These are phyloP conservation scores for Noctua comes DNA, from an alignment of 2,888 invertebrate genomes.

Conservation along the genomic window DNA sequence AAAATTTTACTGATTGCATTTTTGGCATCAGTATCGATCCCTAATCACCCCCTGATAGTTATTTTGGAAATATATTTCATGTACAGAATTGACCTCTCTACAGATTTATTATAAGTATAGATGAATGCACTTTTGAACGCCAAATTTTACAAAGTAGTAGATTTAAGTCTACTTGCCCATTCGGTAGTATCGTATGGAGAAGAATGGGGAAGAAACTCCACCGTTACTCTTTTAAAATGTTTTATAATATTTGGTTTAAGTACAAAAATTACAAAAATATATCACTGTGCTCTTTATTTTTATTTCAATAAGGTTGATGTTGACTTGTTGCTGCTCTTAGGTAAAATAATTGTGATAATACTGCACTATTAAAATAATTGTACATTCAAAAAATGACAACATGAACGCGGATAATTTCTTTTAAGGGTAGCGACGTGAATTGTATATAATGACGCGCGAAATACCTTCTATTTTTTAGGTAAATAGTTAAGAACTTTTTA, in stretches of 20 bases:
- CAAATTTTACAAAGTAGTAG: not conserved
- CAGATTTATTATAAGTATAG: too few species aligned
- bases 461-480: not conserved
- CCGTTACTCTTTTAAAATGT: not conserved
- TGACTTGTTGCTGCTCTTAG: not conserved
- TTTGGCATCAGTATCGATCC: too few species aligned
- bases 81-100: too few species aligned
- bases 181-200: not conserved
- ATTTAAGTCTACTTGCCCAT: not conserved
- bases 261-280: not conserved
- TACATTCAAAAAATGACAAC: constrained; percentile 19
- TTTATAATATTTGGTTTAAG: not conserved
- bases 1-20: too few species aligned
- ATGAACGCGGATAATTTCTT: constrained; percentile 8
- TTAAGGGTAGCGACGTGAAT: constrained; percentile 13
- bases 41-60: too few species aligned
- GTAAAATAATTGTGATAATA: not conserved
- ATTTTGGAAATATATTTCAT: too few species aligned
- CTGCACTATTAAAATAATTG: not conserved
- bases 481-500: not conserved
- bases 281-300: not conserved
- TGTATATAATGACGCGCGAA: constrained; percentile 39
- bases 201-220: not conserved
- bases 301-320: not conserved
- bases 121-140: not conserved